Conservation (phyloP, 2,797 vertebrate species). For the Simalia tracyae region DNA sequence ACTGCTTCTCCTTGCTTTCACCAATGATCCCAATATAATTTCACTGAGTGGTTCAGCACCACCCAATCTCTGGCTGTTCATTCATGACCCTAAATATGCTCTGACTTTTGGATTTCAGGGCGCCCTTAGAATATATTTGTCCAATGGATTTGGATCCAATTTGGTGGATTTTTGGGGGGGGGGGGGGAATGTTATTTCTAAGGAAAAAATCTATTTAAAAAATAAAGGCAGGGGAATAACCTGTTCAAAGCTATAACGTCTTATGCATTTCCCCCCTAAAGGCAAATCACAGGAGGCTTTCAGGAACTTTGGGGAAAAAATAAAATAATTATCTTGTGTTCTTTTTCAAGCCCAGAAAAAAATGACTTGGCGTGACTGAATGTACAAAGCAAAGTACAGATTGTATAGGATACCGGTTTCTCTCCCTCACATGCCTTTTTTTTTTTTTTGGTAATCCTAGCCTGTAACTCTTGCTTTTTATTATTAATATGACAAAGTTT, state of each 20-base stretch:
- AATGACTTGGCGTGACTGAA: neutral
- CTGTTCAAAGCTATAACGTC: neutral
- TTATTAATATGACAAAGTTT: neutral
- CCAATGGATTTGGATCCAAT: neutral
- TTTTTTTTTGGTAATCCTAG: neutral
- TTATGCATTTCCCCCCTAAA: neutral
- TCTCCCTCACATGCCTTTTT: neutral
- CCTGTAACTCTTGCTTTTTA: too few species aligned
- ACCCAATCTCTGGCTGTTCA: neutral
- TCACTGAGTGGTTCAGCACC: too few species aligned
- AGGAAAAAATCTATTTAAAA: neutral
- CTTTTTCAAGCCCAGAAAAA: neutral
- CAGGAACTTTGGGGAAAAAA: too few species aligned
- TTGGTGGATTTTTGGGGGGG: too few species aligned
- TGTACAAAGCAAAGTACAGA: neutral
- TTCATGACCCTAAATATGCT: neutral
- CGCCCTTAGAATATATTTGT: neutral
- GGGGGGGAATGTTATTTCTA: neutral
- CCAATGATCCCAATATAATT: neutral
- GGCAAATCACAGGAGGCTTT: neutral
- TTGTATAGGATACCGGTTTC: neutral
- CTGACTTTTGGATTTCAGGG: neutral
- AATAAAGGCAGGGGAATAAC: neutral
- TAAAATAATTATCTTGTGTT: neutral
- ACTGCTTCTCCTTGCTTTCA: neutral